Percentiles rank a stretch among this genome's conserved stretches.
Conservation (phyloP, 1,140 invertebrate species). For the Drosophila pallidifrons region DNA sequence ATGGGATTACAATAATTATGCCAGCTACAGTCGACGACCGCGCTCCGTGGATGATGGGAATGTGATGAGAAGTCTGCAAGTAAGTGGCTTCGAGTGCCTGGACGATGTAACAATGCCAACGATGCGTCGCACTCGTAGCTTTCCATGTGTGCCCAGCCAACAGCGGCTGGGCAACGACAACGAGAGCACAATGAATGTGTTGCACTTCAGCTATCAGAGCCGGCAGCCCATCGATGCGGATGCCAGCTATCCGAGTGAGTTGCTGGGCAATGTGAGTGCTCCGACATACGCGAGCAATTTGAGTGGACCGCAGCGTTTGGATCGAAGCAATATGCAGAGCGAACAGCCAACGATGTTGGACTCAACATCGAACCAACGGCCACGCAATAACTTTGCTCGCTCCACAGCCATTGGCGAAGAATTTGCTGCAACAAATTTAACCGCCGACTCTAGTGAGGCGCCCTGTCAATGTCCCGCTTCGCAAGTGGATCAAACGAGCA, state of each 20-base stretch:
- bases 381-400: not conserved
- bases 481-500: too few species aligned
- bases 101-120: slow-evolving; percentile 22
- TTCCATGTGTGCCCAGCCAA: slow-evolving; percentile 25
- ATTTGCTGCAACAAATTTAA: too few species aligned
- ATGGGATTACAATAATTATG: not conserved
- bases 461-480: not conserved
- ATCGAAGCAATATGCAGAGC: not conserved
- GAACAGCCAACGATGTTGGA: not conserved
- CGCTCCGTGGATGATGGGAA: not conserved
- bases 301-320: not conserved
- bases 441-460: not conserved
- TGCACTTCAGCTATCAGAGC: too few species aligned
- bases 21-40: not conserved
- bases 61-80: too few species aligned
- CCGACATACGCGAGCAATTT: slow-evolving; percentile 9
- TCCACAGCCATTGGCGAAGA: slow-evolving; percentile 3
- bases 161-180: slow-evolving; percentile 1
- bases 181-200: too few species aligned
- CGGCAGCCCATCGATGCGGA: not conserved
- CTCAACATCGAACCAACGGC: not conserved
- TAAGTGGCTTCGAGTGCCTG: slow-evolving; percentile 7
- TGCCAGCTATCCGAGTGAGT: slow-evolving; percentile 20
- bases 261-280: slow-evolving; percentile 34
- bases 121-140: slow-evolving; percentile 19